These are phyloP conservation scores for Calliopsis andreniformis DNA, from an alignment of 1,140 invertebrate genomes.

Conservation along the genomic window DNA sequence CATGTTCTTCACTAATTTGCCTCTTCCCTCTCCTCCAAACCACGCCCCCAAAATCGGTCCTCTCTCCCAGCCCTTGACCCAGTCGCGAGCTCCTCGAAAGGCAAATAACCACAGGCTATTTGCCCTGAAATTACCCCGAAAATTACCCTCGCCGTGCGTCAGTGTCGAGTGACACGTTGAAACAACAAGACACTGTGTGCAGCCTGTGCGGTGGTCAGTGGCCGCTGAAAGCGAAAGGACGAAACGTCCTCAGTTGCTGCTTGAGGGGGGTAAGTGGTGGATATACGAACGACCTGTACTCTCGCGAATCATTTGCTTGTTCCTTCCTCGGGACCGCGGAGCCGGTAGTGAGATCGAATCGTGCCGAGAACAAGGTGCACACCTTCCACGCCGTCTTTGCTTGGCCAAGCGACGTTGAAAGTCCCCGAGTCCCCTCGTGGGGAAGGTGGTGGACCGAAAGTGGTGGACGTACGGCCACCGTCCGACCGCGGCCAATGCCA, in stretches of 20 bases:
- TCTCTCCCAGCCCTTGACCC: too few species aligned
- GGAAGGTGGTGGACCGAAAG: constrained; percentile 45
- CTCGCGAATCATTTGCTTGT: constrained; percentile 51
- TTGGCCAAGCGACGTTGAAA: constrained; percentile 14
- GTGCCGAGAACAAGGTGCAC: neutral
- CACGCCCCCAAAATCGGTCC: too few species aligned
- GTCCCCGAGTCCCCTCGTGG: constrained; percentile 6
- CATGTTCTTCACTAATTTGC: too few species aligned
- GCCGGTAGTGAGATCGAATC: constrained; percentile 2
- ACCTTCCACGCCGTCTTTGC: neutral
- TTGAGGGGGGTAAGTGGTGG: constrained; percentile 46
- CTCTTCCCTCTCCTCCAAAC: too few species aligned
- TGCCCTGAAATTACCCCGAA: too few species aligned
- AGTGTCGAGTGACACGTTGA: too few species aligned
- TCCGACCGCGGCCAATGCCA: constrained; percentile 59
- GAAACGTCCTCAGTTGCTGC: constrained; percentile 18
- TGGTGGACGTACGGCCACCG: constrained; percentile 33
- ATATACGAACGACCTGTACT: constrained; percentile 38
- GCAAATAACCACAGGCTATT: too few species aligned
- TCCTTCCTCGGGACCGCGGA: constrained; percentile 40
- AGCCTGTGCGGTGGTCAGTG: constrained; percentile 54
- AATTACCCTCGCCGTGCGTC: too few species aligned
- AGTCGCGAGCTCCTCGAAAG: too few species aligned
- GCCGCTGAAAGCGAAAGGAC: constrained; percentile 70
- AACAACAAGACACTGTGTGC: neutral